Evolutionary conservation across 35 echinoderm and acorn worm species (phyloP), one percentile per base, ranked within the genome.

Genomic region (Nesometra sesokonis): DNA sequence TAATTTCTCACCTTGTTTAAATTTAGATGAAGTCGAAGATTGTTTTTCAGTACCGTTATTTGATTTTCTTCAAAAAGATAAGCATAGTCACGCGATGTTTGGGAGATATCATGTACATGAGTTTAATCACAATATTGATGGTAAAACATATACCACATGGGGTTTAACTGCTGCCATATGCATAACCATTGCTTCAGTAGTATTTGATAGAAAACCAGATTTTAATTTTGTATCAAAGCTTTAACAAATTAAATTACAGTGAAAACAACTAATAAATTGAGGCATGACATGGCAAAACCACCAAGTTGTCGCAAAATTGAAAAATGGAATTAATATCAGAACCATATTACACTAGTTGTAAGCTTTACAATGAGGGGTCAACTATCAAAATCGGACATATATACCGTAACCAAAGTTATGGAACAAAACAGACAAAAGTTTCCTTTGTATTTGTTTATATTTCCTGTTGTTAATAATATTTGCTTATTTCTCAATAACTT

Each of bases 91-190:
- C 78, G 35, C 31, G 80, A 47, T 78, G 37, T 77, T 83, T 67
- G 32, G 76, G 27, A 84, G 81, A 90, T 57, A 87, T 83, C 27
- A 76, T 79, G 32, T 82, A 81, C 35, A 76, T 29, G 30, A 37
- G 35, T 35, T 37, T 31, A 35, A 32, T 17, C 82, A 89, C 35
- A 52, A 34, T 17, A 79, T 76, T 8, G 35, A 77, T 17, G 33
- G 76, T 27, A 78, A 78, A 11, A 32, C 79, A 23, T 82, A 77
- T 31, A 43, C 57, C 17, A 88, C 87, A 77, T 95, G 84, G 80
- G 93, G 93, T 7, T 43, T 95, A 5, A 95, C 93, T 21, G 93
- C 93, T 2, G 35, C 40, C 33, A 82, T 91, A 11, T 91, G 89
- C 35, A 95, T 95, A 13, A 82, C 35, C 78, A 86, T 86, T 29